phyloP scores from a whole-genome alignment of 2,797 vertebrate genomes.

The Hephaestus fuliginosus region DNA sequence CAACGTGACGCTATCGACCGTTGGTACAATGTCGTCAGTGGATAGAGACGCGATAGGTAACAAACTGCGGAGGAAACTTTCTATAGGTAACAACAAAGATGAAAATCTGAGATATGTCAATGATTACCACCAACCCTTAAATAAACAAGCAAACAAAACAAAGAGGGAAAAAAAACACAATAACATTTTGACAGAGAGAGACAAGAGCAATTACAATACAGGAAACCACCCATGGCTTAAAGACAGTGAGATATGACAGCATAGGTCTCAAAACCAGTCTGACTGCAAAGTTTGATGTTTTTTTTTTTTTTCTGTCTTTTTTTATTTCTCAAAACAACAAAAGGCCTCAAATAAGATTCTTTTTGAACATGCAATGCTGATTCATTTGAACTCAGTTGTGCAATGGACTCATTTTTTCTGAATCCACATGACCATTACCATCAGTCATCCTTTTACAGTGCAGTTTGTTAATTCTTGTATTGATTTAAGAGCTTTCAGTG shows the following conservation, averaged over 20 bases:
- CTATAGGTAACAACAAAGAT: conserved; percentile 49
- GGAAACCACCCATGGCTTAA: conserved; percentile 52
- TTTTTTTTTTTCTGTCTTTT: conserved; percentile 18
- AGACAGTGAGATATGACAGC: conserved; percentile 63
- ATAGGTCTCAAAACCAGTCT: conserved; percentile 74
- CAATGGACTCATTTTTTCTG: conserved; percentile 67
- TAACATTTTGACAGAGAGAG: conserved; percentile 43
- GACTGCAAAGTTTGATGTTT: conserved; percentile 59
- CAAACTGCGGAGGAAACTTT: conserved; percentile 55
- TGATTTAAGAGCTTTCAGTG: conserved; percentile 70
- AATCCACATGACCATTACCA: conserved; percentile 71
- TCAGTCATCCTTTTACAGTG: conserved; percentile 74
- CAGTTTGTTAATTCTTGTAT: conserved; percentile 76
- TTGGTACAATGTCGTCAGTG: conserved; percentile 73
- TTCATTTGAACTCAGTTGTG: conserved; percentile 77
- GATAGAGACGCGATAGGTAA: conserved; percentile 64
- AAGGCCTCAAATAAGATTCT: conserved; percentile 68
- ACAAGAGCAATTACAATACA: conserved; percentile 56
- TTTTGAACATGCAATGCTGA: conserved; percentile 77
- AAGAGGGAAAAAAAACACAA: conserved; percentile 17
- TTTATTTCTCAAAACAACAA: conserved; percentile 65
- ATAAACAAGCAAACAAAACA: conserved; percentile 27
- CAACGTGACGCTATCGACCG: conserved; percentile 63
- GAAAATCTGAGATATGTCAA: conserved; percentile 59
- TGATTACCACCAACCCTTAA: conserved; percentile 57